Evolutionary conservation across 2,888 invertebrate genomes (phyloP).

Genomic region (Tinea pellionella): DNA sequence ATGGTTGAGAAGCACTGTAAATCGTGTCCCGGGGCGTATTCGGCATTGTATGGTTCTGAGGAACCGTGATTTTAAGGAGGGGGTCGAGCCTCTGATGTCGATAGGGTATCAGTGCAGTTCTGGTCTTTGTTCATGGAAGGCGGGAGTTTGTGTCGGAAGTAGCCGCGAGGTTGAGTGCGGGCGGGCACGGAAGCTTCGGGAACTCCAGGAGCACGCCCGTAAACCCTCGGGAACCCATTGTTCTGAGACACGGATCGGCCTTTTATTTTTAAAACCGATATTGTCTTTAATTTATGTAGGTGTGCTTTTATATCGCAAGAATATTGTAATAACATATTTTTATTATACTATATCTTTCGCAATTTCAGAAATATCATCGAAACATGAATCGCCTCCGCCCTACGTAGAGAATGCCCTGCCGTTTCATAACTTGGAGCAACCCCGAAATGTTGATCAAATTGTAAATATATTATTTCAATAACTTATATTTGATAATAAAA

Average conservation of each 20-base stretch:
- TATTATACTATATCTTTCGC: too few species aligned
- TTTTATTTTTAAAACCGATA: neutral
- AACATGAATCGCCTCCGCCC: constrained; percentile 50
- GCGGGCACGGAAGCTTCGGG: constrained; percentile 23
- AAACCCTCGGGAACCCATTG: constrained; percentile 35
- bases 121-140: constrained; percentile 35
- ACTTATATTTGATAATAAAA: constrained; percentile 25
- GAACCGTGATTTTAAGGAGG: constrained; percentile 27
- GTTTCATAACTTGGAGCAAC: constrained; percentile 20
- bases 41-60: constrained; percentile 22
- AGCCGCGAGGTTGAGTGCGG: constrained; percentile 17
- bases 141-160: constrained; percentile 24
- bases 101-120: constrained; percentile 38
- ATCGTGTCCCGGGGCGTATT: constrained; percentile 34
- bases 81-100: constrained; percentile 20
- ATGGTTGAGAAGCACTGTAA: constrained; percentile 27
- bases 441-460: neutral
- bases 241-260: constrained; percentile 22
- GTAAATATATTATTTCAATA: neutral
- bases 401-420: constrained; percentile 41
- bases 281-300: too few species aligned
- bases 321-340: too few species aligned
- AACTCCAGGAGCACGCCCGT: constrained; percentile 26
- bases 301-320: too few species aligned
- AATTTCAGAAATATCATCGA: constrained; percentile 44